Base-by-base conservation (phyloP, 1,140 invertebrate species). In the Drosophila pseudoananassae region DNA sequence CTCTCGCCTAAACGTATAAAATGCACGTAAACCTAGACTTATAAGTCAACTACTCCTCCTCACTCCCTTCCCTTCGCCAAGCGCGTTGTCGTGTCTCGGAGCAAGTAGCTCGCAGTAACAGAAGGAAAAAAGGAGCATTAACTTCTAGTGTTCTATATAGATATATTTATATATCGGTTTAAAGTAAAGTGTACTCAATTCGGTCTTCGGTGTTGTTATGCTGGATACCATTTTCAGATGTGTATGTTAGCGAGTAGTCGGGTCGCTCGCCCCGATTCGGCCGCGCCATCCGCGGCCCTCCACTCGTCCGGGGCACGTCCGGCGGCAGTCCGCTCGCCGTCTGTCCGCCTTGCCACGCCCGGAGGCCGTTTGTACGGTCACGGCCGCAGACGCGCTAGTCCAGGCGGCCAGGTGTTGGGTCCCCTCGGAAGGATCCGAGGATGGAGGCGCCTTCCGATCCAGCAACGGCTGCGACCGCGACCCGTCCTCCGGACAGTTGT, bases 21-120 rank as follows among this genome's bases (percentile, higher is more conserved):
- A 83, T 83, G 80, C 80, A 76, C 78, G 71, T 81, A 78, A 78
- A 55, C 87, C 82, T 85, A 81, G 60, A 87, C 87, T 74, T 85
- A 81, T 65, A 49, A 81, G 23, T 43, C 46, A 40, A 54, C 47
- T 38, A 68, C 46, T 53, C 51, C 57, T 43, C 6, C 50, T 53
- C 43, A 33, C 53, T 36, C 31, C 27, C 27, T 36, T 56, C 17
- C 63, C 15, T 38, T 69, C 14, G 49, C 31, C 64, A 52, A 36
- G 27, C 38, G 54, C 36, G 45, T 58, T 27, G 4, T 25, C 25
- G 25, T 25, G 25, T 27, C 25, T 27, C 25, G 25, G 25, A 27
- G 25, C 6, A 4, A 27, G 25, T 0, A 27, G 27, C 60, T 25
- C 52, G 47, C 58, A 54, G 58, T 81, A 64, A 77, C 40, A 47